Conservation (phyloP, 2,113 vertebrate genomes). For the Channa argus region DNA sequence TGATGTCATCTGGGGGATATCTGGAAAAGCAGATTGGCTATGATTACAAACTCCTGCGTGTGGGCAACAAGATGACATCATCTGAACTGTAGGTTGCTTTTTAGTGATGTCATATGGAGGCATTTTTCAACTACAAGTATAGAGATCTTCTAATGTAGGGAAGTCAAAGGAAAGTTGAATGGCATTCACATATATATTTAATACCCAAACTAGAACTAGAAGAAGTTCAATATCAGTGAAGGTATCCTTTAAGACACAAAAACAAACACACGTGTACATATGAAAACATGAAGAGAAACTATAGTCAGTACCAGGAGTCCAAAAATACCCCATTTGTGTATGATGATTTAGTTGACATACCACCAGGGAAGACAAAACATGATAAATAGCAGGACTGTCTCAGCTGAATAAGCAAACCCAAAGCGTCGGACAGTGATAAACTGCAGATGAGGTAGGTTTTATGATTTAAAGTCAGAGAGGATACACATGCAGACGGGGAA, state of each 20-base stretch:
- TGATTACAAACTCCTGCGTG: no score
- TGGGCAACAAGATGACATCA: no score
- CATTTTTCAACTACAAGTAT: no score
- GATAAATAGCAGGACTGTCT: constrained; percentile 23
- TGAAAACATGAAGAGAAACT: not conserved
- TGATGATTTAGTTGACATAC: constrained; percentile 7
- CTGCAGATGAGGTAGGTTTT: constrained; percentile 1
- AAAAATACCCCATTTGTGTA: constrained; percentile 12
- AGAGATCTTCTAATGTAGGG: no score
- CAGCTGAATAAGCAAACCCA: constrained; percentile 27
- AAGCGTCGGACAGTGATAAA: constrained; percentile 28
- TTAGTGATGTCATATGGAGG: no score
- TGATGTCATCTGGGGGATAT: no score
- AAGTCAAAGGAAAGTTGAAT: no score
- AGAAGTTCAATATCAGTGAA: no score
- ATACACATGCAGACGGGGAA: not conserved
- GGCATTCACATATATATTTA: no score
- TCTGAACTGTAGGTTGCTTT: no score
- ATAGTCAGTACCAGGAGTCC: constrained; percentile 17
- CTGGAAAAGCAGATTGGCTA: no score
- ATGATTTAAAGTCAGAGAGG: constrained; percentile 7
- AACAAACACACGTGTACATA: not conserved
- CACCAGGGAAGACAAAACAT: constrained; percentile 9
- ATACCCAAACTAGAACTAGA: no score
- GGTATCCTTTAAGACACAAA: not conserved